A percentile compares a stretch with the other conserved stretches of the same genome.
Evolutionary conservation across 2,888 invertebrate species (phyloP).

Genomic region (Eupithecia abbreviata): DNA sequence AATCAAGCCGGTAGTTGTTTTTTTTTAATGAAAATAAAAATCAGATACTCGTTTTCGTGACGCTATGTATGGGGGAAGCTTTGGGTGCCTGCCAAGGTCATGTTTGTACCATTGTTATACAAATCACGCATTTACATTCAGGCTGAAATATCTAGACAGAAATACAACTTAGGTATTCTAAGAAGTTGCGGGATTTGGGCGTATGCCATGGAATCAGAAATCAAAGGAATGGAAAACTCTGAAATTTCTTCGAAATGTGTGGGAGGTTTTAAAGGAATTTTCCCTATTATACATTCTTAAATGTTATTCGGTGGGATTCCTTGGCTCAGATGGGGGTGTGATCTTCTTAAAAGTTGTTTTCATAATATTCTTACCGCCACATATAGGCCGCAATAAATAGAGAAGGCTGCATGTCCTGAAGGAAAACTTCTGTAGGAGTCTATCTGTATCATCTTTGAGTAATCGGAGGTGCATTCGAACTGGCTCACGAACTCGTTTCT

Average conservation of each 20-base stretch:
- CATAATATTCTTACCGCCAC: constrained; percentile 74
- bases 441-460: constrained; percentile 79
- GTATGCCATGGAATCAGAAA: neutral
- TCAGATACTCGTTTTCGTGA: neutral
- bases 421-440: constrained; percentile 89
- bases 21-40: neutral
- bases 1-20: too few species aligned
- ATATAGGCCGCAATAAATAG: constrained; percentile 86
- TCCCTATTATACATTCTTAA: neutral
- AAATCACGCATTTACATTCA: neutral
- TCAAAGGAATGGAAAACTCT: too few species aligned
- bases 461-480: constrained; percentile 87
- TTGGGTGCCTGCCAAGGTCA: constrained; percentile 11
- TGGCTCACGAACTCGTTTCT: constrained; percentile 82
- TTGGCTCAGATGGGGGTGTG: neutral
- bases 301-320: neutral
- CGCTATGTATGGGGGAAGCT: neutral
- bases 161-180: neutral
- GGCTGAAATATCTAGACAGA: neutral
- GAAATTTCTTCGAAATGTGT: too few species aligned
- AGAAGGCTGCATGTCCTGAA: constrained; percentile 89
- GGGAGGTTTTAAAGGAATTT: too few species aligned
- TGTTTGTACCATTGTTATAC: neutral
- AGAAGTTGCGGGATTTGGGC: neutral
- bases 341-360: neutral